Conservation (phyloP, 2,113 vertebrate species). For the Carollia perspicillata region DNA sequence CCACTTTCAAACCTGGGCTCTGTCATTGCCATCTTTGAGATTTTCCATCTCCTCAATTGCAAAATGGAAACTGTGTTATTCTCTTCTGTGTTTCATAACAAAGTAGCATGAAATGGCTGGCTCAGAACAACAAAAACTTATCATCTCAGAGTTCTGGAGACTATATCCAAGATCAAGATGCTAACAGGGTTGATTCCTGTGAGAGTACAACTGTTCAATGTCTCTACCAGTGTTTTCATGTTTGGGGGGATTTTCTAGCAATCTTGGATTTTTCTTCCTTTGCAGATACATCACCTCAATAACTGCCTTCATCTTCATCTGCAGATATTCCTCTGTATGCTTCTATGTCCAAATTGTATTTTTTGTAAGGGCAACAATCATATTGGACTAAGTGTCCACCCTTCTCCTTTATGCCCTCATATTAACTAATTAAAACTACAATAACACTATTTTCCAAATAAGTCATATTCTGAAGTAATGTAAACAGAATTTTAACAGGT, state of each 20-base stretch:
- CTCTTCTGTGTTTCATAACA: neutral
- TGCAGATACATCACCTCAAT: neutral
- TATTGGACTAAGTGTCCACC: rapidly evolving
- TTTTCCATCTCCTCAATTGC: neutral
- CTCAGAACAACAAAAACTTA: neutral
- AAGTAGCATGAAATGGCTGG: neutral
- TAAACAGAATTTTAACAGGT: neutral
- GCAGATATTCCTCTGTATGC: neutral
- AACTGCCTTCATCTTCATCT: neutral
- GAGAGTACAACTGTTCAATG: neutral
- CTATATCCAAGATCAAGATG: neutral
- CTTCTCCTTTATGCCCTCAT: neutral
- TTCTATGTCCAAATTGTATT: neutral
- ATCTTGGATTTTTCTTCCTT: too few species aligned
- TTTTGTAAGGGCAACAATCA: neutral
- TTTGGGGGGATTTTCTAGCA: neutral
- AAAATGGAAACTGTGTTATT: too few species aligned
- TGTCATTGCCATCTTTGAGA: neutral
- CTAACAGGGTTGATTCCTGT: neutral
- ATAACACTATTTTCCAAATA: neutral
- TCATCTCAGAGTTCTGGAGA: neutral
- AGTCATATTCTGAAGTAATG: neutral
- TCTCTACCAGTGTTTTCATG: neutral
- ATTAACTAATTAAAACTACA: neutral
- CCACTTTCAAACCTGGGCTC: too few species aligned